Percentiles rank a stretch among this genome's conserved stretches.
Conservation (phyloP, 2,888 invertebrate genomes). For the Elmis aenea region DNA sequence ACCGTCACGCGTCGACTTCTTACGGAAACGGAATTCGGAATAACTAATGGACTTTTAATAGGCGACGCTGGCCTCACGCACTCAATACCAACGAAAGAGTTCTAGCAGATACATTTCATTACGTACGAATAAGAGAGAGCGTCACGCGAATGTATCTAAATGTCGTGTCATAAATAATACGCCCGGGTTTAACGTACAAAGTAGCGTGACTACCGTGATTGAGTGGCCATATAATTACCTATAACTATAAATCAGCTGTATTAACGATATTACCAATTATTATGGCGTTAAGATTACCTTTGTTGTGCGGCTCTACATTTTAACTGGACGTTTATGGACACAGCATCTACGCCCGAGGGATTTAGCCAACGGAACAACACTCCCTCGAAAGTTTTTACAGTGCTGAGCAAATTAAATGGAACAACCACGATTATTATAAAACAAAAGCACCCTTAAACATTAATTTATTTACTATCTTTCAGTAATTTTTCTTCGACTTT, state of each 20-base stretch:
- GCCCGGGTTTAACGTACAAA: conserved; percentile 17
- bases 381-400: too few species aligned
- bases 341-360: too few species aligned
- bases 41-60: conserved; percentile 42
- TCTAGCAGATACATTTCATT: conserved; percentile 30
- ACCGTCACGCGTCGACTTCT: conserved; percentile 27
- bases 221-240: conserved; percentile 28
- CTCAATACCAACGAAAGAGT: conserved; percentile 19
- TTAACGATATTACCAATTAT: conserved; percentile 6
- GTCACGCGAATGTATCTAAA: conserved; percentile 26
- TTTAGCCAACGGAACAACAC: too few species aligned
- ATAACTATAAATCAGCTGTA: conserved; percentile 21
- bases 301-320: too few species aligned
- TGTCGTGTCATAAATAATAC: conserved; percentile 28
- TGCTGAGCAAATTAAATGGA: too few species aligned
- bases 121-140: conserved; percentile 20
- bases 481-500: too few species aligned
- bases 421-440: too few species aligned
- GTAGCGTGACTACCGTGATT: conserved; percentile 29
- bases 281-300: conserved; percentile 1
- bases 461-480: too few species aligned
- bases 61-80: conserved; percentile 25
- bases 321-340: too few species aligned
- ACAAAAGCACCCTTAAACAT: too few species aligned
- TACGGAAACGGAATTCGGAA: conserved; percentile 26